Evolutionary conservation across 2,113 vertebrate genomes (phyloP), one percentile per base, ranked within the genome.

Genomic region (Prionailurus viverrinus): DNA sequence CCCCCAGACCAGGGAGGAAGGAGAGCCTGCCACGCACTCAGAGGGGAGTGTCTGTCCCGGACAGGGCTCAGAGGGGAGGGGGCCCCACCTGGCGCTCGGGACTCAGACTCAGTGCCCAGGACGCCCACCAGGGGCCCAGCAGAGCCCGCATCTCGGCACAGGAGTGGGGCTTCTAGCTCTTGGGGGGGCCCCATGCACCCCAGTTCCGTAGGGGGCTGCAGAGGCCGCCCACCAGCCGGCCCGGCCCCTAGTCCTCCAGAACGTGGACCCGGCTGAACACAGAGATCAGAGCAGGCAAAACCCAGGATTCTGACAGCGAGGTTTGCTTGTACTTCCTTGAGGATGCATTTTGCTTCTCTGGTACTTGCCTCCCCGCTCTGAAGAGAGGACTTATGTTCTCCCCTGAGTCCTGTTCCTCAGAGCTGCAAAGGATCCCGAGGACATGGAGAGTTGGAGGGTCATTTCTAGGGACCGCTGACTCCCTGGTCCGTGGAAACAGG

Each of bases 301-400:
- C 51, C 33, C 85, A 51, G 73, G 80, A 0, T 4, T 21, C 31
- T 25, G 41, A 39, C 31, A 25, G 80, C 73, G 4, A 25, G 48
- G 61, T 4, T n/a, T 0, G 0, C 19, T 16, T 23, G 0, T 7
- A 1, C 25, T 53, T 71, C 9, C 15, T 8, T 6, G 4, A 76
- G 31, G n/a, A 12, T 4, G 18, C 19, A 0, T 9, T 39, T 16
- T 27, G 85, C 79, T 80, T 18, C 11, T 45, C 84, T 39, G 0
- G 3, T 7, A 0, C 4, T 8, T 6, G 36, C 66, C 63, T 53
- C 27, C 48, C 82, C 18, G 48, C 39, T 29, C 0, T n/a, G 81
- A 41, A 68, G 51, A 63, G 11, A 31, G 55, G 4, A 12, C 23
- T 14, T 1, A 0, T 0, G 4, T 33, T 41, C 39, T 21, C 36